Base-by-base conservation (phyloP, 1,140 invertebrate genomes). In the Drosophila lini region DNA sequence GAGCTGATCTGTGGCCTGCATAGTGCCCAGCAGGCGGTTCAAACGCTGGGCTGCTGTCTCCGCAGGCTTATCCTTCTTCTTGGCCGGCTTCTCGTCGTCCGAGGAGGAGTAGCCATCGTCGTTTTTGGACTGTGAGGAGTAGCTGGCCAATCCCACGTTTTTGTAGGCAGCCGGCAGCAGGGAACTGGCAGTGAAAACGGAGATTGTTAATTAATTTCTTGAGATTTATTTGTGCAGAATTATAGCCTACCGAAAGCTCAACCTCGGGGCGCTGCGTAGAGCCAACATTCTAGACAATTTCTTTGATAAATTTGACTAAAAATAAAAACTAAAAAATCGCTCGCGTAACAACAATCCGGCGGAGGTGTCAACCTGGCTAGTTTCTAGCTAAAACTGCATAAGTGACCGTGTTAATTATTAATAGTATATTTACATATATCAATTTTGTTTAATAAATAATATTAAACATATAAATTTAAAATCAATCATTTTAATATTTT, bases 41-140 rank as follows among this genome's bases (percentile, higher is more conserved):
- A 92, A 52, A 1, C 84, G 81, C 22, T 83, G 65, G 3, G 91
- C 78, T 0, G 91, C 91, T 15, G 91, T 81, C 41, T 92, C 91
- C 44, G 5, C 15, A 6, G 38, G 15, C 13, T 70, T 44, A 0
- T 63, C 34, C 19, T 83, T 80, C 50, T 84, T 84, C 15, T 75
- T 78, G 3, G 62, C 11, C n/a, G 69, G 52, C 44, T 89, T 90
- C 59, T 90, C 85, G 40, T 90, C 85, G 15, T 90, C 85, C 1
- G 85, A 90, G 3, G 85, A 90, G 36, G 83, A 88, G 11, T 59
- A 55, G 3, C 82, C 82, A 47, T 89, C 83, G 15, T 86, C 83
- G 16, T 86, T 78, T 28, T 88, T 89, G 13, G 84, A 80, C 52
- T 85, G 61, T 31, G 82, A 88, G 40, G 65, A 80, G 41, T 52